Base-by-base conservation (phyloP, 2,797 vertebrate genomes). In the Picus viridis region DNA sequence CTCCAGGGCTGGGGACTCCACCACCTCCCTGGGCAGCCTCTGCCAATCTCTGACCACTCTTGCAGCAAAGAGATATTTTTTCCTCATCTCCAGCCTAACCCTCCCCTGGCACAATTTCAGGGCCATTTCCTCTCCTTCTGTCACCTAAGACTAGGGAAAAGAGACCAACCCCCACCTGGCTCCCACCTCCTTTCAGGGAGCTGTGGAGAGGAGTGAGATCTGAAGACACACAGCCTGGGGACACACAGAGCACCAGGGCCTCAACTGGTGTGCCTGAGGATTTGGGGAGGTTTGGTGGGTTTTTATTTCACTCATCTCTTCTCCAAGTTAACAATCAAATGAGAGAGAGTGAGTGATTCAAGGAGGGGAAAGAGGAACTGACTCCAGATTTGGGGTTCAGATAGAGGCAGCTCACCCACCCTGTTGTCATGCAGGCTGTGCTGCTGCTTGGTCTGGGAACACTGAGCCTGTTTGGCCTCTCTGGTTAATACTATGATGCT, bases 371-470 rank as follows among this genome's bases (percentile, higher is more conserved):
- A 53, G 54, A 86, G 86, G 78, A 92, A 67, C 87, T 86, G 59
- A 9, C 32, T 67, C n/a, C 74, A 88, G 89, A 49, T 84, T 78
- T 64, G 87, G 78, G 67, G 89, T 90, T 23, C 82, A 90, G 82
- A 79, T 15, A 89, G 17, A 49, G 10, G 9, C 29, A 57, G 30
- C 74, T 36, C 72, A 36, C 45, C 64, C 43, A n/a, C 76, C 36
- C 64, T 67, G 61, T 23, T n/a, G 22, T 54, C 51, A 24, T 3
- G 22, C 59, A 16, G 53, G 47, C 5, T 24, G 43, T 43, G 79
- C 67, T 47, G 65, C 56, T 24, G 39, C 65, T 56, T 34, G 4
- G 12, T 43, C 56, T 71, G 74, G 70, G 41, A 57, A 39, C 34
- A 2, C n/a, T 19, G 43, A 24, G 26, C 39, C 61, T 18, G 8